A percentile compares a stretch with the other conserved stretches of the same genome.
These are phyloP conservation scores for Proisotoma minuta DNA, from an alignment of 2,888 invertebrate species.

Conservation along the genomic window DNA sequence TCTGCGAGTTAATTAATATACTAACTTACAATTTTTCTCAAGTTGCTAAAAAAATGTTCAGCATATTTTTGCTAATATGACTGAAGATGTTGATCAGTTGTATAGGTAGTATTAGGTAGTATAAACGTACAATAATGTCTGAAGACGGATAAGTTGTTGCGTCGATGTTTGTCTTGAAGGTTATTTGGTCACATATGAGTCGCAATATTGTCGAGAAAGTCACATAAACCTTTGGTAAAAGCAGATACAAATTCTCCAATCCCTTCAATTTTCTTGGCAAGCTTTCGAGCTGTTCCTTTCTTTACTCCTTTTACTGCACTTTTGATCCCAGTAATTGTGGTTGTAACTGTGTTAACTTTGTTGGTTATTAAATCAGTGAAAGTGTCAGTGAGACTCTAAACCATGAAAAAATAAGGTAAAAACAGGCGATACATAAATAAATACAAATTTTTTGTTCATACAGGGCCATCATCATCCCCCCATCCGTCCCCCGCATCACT, in stretches of 20 bases:
- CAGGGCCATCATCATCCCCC: slow-evolving; percentile 9
- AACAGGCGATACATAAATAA: not conserved
- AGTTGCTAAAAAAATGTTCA: too few relatives aligned
- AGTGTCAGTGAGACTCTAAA: slow-evolving; percentile 19
- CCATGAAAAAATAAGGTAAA: not conserved
- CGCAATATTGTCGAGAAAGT: slow-evolving; percentile 30
- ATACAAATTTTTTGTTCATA: not conserved
- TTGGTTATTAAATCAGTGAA: slow-evolving; percentile 24
- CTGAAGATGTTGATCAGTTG: too few relatives aligned
- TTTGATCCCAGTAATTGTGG: slow-evolving; percentile 25
- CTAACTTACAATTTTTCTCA: too few relatives aligned
- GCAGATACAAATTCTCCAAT: slow-evolving; percentile 30
- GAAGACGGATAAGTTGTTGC: too few relatives aligned
- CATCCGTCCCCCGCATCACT: slow-evolving; percentile 16
- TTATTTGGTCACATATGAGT: slow-evolving; percentile 18
- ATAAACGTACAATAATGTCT: too few relatives aligned
- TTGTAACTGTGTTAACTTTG: slow-evolving; percentile 26
- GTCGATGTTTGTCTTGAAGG: too few relatives aligned
- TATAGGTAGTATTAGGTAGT: too few relatives aligned
- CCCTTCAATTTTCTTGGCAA: slow-evolving; percentile 35
- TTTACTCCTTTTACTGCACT: slow-evolving; percentile 28
- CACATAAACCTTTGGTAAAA: slow-evolving; percentile 32
- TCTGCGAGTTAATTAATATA: too few relatives aligned
- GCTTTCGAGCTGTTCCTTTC: slow-evolving; percentile 28
- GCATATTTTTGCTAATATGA: too few relatives aligned